A percentile compares a stretch with the other conserved stretches of the same genome.
Evolutionary conservation across 2,797 vertebrate species (phyloP).

Genomic region (Muraenolepis orangiensis): DNA sequence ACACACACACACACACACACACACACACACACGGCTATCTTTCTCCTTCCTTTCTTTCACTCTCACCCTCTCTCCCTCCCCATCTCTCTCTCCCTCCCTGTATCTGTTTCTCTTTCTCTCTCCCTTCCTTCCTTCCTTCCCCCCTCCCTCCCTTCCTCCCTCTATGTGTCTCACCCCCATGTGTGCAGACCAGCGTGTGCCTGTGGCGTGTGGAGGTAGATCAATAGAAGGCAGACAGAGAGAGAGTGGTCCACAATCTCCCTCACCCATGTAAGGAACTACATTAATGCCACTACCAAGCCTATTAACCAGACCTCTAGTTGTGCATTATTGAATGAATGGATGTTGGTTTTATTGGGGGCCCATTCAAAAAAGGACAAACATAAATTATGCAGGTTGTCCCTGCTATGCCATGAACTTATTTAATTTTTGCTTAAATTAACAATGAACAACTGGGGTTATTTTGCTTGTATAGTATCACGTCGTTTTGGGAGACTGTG

Average conservation of each 20-base stretch:
- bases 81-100: slow-evolving; percentile 29
- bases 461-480: slow-evolving; percentile 55
- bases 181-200: slow-evolving; percentile 28
- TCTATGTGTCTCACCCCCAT: slow-evolving; percentile 8
- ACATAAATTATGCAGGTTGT: slow-evolving; percentile 66
- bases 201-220: slow-evolving; percentile 54
- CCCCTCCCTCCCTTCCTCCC: slow-evolving; percentile 27
- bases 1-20: too few species aligned
- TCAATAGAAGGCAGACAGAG: slow-evolving; percentile 65
- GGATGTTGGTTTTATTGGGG: slow-evolving; percentile 65
- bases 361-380: slow-evolving; percentile 56
- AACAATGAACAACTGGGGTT: slow-evolving; percentile 50
- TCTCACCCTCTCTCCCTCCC: background rate
- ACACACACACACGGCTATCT: too few species aligned
- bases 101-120: slow-evolving; percentile 4
- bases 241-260: slow-evolving; percentile 60
- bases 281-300: slow-evolving; percentile 73
- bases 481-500: background rate
- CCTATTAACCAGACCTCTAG: slow-evolving; percentile 73
- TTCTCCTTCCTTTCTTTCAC: background rate
- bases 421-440: slow-evolving; percentile 59
- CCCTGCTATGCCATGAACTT: slow-evolving; percentile 29
- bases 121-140: background rate
- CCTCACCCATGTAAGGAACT: slow-evolving; percentile 69
- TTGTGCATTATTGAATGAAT: slow-evolving; percentile 73